Base-by-base conservation (phyloP, 2,888 invertebrate genomes). In the Lymantria dispar region DNA sequence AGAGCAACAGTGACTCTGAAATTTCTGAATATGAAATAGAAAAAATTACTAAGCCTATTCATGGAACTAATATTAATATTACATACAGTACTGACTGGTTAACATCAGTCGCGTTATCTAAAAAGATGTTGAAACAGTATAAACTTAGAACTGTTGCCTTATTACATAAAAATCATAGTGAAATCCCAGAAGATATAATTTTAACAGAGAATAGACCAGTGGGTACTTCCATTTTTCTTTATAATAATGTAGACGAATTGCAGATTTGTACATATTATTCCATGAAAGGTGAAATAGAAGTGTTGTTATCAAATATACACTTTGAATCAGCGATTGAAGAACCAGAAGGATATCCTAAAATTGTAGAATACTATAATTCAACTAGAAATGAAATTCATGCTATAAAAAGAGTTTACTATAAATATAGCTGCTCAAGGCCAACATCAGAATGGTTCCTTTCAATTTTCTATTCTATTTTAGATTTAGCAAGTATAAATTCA, bases 121-220 rank as follows among this genome's bases (percentile, higher is more conserved):
- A n/a, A 30, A 41, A 10, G 9, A 50, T 50, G 50, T 42, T 50
- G n/a, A 36, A 45, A 9, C 31, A 12, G 9, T 14, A 50, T 10
- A 45, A 37, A 31, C 29, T 50, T 30, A 45, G 42, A 15, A 45
- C 50, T 14, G 42, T 45, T 10, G 41, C 45, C 0, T 8, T 36
- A n/a, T 37, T 50, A 3, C 8, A 50, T 31, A 37, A 14, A 11
- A 12, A 36, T 0, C 22, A 37, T 10, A 10, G 8, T 29, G 50
- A 45, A 41, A 50, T 45, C 29, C 50, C 45, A n/a, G 41, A 40
- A 22, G 50, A 45, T 9, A 31, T 45, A 7, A 45, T 45, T 11
- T 8, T 11, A 37, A n/a, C 30, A 31, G 42, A 31, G 38, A 50
- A 45, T 14, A 37, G 50, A 30, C 37, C 45, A 30, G 30, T 12